These are phyloP conservation scores for Scomber colias DNA, from an alignment of 2,113 vertebrate genomes.

Conservation along the genomic window DNA sequence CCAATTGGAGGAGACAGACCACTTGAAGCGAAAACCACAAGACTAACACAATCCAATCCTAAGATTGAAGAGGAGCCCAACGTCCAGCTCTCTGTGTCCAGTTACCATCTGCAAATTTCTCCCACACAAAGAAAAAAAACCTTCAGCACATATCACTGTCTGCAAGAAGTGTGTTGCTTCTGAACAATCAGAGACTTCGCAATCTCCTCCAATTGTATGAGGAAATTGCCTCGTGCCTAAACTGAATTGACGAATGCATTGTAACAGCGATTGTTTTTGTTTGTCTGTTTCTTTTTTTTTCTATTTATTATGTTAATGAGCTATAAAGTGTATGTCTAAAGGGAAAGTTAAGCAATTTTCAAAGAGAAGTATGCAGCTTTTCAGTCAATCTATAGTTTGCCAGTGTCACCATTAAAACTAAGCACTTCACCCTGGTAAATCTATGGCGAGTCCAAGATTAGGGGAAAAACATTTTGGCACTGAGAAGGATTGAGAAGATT, in stretches of 20 bases:
- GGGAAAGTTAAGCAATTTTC: constrained; percentile 91
- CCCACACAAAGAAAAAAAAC: constrained; percentile 81
- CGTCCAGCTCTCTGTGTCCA: constrained; percentile 82
- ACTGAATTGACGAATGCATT: constrained; percentile 99
- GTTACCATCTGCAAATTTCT: constrained; percentile 88
- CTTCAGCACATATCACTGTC: constrained; percentile 90
- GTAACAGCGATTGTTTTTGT: constrained; percentile 92
- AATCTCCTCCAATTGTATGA: constrained; percentile 90
- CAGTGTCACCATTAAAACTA: constrained; percentile 60
- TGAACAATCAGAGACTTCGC: constrained; percentile 99
- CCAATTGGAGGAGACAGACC: constrained; percentile 90
- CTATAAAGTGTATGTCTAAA: constrained; percentile 95
- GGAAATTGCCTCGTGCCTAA: constrained; percentile 99
- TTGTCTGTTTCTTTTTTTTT: constrained; percentile 75
- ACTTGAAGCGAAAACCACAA: constrained; percentile 91
- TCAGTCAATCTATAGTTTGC: constrained; percentile 89
- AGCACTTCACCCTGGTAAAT: constrained; percentile 56
- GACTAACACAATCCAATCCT: constrained; percentile 89
- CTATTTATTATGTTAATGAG: constrained; percentile 98
- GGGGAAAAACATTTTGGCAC: constrained; percentile 51
- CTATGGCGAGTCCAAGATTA: constrained; percentile 45
- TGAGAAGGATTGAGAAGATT: constrained; percentile 32
- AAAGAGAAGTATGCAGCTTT: constrained; percentile 87
- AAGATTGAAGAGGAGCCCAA: constrained; percentile 86
- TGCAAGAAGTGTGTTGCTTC: constrained; percentile 92